Percentiles rank a stretch among this genome's conserved stretches.
Conservation (phyloP, 2,888 invertebrate species). For the Tolmerus cingulatus region DNA sequence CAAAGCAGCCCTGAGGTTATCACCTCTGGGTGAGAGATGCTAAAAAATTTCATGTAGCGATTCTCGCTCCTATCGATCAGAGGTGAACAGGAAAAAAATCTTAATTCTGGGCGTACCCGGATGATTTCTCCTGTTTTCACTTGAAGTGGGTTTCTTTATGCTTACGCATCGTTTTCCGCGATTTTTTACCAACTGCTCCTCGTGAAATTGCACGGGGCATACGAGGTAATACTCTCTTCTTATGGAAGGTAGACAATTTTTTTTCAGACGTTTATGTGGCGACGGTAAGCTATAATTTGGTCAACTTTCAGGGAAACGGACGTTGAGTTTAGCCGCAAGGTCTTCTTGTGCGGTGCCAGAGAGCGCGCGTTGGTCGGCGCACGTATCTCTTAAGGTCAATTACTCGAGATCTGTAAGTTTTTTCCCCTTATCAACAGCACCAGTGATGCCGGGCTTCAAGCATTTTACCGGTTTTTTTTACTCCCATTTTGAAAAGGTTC, state of each 20-base stretch:
- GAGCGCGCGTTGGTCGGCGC: not conserved
- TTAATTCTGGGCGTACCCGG: not conserved
- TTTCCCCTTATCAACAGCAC: not conserved
- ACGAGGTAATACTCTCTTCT: not conserved
- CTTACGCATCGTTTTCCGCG: not conserved
- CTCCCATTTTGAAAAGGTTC: not conserved
- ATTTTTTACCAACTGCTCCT: not conserved
- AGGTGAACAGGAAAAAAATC: not conserved
- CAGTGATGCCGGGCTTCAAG: not conserved
- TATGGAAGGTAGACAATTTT: slow-evolving; percentile 4
- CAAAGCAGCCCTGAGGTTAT: not conserved
- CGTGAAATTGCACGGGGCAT: not conserved
- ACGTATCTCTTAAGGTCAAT: slow-evolving; percentile 16
- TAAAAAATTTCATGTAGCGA: not conserved
- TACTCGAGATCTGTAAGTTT: not conserved
- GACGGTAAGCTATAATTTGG: slow-evolving; percentile 9
- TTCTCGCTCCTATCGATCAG: not conserved
- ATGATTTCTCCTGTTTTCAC: slow-evolving; percentile 34
- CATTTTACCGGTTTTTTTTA: not conserved
- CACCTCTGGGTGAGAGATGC: not conserved
- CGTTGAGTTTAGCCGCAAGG: slow-evolving; percentile 3
- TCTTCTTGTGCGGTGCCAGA: not conserved
- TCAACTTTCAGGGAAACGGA: slow-evolving; percentile 14
- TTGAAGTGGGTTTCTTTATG: not conserved
- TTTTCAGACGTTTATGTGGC: not conserved